A percentile compares a stretch with the other conserved stretches of the same genome.
phyloP scores from a whole-genome alignment of 2,113 vertebrate species.

The Tachycineta bicolor region DNA sequence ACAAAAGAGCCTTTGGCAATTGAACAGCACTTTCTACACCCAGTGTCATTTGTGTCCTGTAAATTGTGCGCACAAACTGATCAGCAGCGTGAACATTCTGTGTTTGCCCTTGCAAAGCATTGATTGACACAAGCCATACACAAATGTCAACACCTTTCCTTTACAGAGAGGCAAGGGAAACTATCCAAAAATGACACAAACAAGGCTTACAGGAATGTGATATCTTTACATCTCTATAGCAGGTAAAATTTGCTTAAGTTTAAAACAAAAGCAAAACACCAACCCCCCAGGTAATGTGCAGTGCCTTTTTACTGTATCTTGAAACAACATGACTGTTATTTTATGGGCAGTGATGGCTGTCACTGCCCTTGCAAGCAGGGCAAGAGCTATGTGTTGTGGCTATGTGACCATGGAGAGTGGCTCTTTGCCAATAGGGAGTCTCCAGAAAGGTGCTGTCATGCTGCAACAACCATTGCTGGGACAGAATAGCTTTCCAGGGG shows the following conservation, averaged over 20 bases:
- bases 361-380: not conserved
- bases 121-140: not conserved
- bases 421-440: not conserved
- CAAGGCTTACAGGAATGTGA: not conserved
- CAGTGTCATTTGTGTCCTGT: conserved; percentile 22
- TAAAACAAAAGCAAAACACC: not conserved
- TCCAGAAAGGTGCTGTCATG: not conserved
- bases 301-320: not conserved
- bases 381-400: not conserved
- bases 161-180: not conserved
- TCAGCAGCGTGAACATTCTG: conserved; percentile 54
- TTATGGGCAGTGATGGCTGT: not conserved
- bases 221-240: not conserved
- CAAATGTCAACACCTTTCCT: not conserved
- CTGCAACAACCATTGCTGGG: not conserved
- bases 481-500: not conserved
- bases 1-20: not conserved
- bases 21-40: not conserved
- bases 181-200: not conserved
- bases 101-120: conserved; percentile 48
- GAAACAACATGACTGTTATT: not conserved
- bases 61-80: not conserved
- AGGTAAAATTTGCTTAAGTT: not conserved
- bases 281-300: not conserved
- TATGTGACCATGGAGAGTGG: rapidly evolving